Conservation (phyloP, 64 coral and sea anemone species). For the Cladopsammia gracilis region DNA sequence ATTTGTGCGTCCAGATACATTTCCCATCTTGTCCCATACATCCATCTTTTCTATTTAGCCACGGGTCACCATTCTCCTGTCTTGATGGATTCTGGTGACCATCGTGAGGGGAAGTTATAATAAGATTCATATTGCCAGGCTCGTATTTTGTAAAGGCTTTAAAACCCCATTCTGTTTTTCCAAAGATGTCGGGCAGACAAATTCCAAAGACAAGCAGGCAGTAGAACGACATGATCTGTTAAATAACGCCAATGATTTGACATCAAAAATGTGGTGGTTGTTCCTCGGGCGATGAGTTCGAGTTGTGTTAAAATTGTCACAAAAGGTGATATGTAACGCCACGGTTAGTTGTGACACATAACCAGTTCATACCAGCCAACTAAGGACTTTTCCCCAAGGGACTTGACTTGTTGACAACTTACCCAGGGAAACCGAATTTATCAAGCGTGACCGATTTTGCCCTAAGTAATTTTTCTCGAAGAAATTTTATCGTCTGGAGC, state of each 20-base stretch:
- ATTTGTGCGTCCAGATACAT: constrained; percentile 48
- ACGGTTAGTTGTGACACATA: too few species aligned
- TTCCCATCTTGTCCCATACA: neutral
- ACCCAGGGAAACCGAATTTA: too few species aligned
- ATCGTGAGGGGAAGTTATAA: constrained; percentile 34
- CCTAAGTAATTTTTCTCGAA: too few species aligned
- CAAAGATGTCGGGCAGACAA: neutral
- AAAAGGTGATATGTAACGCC: too few species aligned
- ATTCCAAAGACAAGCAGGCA: neutral
- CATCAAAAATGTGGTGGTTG: too few species aligned
- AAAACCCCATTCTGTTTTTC: constrained; percentile 10
- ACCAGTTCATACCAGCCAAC: too few species aligned
- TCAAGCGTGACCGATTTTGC: too few species aligned
- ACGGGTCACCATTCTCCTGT: neutral
- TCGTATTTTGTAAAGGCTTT: constrained; percentile 15
- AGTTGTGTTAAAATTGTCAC: too few species aligned
- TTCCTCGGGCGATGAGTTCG: too few species aligned
- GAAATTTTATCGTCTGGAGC: too few species aligned
- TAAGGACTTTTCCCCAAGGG: too few species aligned
- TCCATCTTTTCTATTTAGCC: constrained; percentile 14
- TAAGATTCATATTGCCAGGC: constrained; percentile 26
- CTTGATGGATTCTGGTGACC: neutral
- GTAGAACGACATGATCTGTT: neutral
- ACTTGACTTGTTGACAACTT: too few species aligned
- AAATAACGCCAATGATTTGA: neutral